Conservation (phyloP, 1,140 invertebrate species). For the Cyclina sinensis region DNA sequence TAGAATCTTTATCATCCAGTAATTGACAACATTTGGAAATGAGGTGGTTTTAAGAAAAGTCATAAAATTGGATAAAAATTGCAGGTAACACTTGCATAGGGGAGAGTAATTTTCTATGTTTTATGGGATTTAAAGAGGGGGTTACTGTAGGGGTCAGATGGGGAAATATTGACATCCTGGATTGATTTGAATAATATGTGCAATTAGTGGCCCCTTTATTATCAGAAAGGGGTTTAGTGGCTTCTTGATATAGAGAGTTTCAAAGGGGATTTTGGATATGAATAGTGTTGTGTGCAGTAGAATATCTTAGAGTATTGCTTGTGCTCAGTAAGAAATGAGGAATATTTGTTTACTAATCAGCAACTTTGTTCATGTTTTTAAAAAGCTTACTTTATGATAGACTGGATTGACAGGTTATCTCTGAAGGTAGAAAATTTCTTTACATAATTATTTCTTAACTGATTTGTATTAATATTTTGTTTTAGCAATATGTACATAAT, state of each 20-base stretch:
- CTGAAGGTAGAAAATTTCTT: too few relatives aligned
- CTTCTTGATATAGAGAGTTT: not conserved
- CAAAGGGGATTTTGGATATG: not conserved
- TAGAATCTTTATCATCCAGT: slow-evolving; percentile 49
- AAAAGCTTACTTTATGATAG: too few relatives aligned
- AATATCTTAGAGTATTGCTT: too few relatives aligned
- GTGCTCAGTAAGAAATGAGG: too few relatives aligned
- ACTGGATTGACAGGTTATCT: too few relatives aligned
- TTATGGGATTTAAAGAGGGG: slow-evolving; percentile 39
- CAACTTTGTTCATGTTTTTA: too few relatives aligned
- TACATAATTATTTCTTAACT: too few relatives aligned
- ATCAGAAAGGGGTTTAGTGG: not conserved
- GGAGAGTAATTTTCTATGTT: not conserved
- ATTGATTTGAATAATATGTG: slow-evolving; percentile 13
- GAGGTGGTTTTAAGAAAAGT: slow-evolving; percentile 47
- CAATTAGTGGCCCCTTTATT: slow-evolving; percentile 31
- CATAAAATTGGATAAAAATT: slow-evolving; percentile 10
- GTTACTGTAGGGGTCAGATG: slow-evolving; percentile 1
- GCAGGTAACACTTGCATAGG: not conserved
- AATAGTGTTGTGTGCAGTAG: too few relatives aligned
- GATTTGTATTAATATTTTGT: too few relatives aligned
- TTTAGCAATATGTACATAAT: too few relatives aligned
- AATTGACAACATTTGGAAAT: not conserved
- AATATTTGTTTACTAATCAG: too few relatives aligned
- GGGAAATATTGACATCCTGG: slow-evolving; percentile 9